Conservation (phyloP, 2,797 vertebrate genomes). For the Eremophila alpestris region DNA sequence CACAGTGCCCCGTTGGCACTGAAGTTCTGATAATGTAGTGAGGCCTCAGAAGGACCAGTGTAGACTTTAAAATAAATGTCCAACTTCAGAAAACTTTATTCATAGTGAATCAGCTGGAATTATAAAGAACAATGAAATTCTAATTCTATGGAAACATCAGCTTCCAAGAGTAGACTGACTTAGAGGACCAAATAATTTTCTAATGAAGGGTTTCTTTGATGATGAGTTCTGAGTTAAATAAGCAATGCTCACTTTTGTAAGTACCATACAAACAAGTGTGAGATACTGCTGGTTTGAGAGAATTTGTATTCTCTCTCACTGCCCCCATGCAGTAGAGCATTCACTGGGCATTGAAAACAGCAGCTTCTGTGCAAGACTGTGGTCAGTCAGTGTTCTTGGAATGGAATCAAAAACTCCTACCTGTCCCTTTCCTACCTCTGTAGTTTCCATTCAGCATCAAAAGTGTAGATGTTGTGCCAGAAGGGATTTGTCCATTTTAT, state of each 20-base stretch:
- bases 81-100: neutral
- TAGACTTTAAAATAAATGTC: neutral
- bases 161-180: neutral
- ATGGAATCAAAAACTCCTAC: conserved; percentile 31
- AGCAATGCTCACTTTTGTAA: neutral
- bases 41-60: neutral
- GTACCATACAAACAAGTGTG: neutral
- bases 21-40: neutral
- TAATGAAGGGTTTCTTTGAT: neutral
- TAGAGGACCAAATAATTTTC: neutral
- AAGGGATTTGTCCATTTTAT: conserved; percentile 95
- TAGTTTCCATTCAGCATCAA: conserved; percentile 60
- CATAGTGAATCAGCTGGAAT: neutral
- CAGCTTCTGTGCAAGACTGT: neutral
- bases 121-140: neutral
- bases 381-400: conserved; percentile 3
- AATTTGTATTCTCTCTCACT: conserved; percentile 25
- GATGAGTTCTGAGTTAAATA: neutral
- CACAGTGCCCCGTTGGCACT: neutral
- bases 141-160: neutral
- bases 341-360: conserved; percentile 11
- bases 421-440: conserved; percentile 37
- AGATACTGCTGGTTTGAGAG: neutral
- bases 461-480: conserved; percentile 85
- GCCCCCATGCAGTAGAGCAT: neutral